phyloP scores from a whole-genome alignment of 2,113 vertebrate species.

The Lynx canadensis region DNA sequence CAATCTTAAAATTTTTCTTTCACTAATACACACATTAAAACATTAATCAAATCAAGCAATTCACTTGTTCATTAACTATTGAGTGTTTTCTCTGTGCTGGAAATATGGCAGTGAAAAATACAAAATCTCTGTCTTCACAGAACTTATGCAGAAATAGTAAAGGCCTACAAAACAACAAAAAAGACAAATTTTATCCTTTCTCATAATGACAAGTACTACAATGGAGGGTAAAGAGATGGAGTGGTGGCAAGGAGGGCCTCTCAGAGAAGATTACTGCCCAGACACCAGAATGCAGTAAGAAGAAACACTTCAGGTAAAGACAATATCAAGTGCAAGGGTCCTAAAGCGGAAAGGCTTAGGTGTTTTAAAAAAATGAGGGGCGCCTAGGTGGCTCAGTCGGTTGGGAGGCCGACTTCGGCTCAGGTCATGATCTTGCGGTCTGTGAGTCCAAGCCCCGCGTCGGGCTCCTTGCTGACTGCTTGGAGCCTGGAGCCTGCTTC shows the following conservation, averaged over 20 bases:
- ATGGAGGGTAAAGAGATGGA: neutral
- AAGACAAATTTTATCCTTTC: neutral
- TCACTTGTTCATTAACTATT: slow-evolving; percentile 17
- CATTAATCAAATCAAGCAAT: neutral
- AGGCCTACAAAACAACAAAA: neutral
- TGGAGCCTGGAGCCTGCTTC: too few species aligned
- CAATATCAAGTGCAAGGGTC: neutral
- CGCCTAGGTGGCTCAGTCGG: too few species aligned
- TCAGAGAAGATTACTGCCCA: neutral
- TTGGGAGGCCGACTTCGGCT: too few species aligned
- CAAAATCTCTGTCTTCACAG: neutral
- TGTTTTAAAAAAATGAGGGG: neutral
- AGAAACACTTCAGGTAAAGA: neutral
- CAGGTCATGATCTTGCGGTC: too few species aligned
- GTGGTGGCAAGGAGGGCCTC: neutral
- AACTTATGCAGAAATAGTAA: neutral
- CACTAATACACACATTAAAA: slow-evolving; percentile 26
- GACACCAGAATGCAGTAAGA: neutral
- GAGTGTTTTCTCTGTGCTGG: neutral
- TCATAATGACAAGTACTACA: neutral
- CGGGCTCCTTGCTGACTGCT: too few species aligned
- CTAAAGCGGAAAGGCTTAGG: neutral
- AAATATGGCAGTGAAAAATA: neutral
- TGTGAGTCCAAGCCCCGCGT: too few species aligned
- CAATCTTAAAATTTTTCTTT: slow-evolving; percentile 34